A percentile compares a stretch with the other conserved stretches of the same genome.
These are phyloP conservation scores for Ornithoptera priamus DNA, from an alignment of 2,888 invertebrate genomes.

Conservation along the genomic window DNA sequence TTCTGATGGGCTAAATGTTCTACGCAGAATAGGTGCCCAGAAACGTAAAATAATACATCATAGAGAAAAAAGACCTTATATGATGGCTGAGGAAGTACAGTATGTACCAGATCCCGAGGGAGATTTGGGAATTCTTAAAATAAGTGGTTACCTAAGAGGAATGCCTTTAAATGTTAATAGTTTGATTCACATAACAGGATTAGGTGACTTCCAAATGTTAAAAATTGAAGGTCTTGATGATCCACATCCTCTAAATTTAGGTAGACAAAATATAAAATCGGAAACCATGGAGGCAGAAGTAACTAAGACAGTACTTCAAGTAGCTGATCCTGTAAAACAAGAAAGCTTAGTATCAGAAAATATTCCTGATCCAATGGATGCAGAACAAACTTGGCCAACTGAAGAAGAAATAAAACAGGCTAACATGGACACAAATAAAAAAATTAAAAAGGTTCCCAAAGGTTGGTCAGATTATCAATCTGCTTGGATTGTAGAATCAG, in stretches of 20 bases:
- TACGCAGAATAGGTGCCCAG: slow-evolving; percentile 87
- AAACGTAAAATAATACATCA: slow-evolving; percentile 86
- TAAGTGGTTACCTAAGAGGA: slow-evolving; percentile 94
- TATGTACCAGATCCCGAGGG: slow-evolving; percentile 76
- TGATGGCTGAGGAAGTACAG: slow-evolving; percentile 90
- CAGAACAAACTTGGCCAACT: slow-evolving; percentile 98
- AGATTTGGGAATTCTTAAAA: slow-evolving; percentile 84
- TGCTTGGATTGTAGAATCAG: slow-evolving; percentile 92
- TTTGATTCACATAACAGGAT: slow-evolving; percentile 93
- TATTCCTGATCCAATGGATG: slow-evolving; percentile 93
- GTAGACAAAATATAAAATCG: slow-evolving; percentile 69
- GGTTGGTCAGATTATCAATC: slow-evolving; percentile 99
- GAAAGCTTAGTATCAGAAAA: slow-evolving; percentile 89
- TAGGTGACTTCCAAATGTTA: slow-evolving; percentile 95
- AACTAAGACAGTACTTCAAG: slow-evolving; percentile 73
- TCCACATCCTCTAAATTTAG: slow-evolving; percentile 82
- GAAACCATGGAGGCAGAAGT: slow-evolving; percentile 67
- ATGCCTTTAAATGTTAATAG: slow-evolving; percentile 91
- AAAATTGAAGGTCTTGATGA: slow-evolving; percentile 87
- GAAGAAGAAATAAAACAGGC: slow-evolving; percentile 92
- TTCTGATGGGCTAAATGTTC: slow-evolving; percentile 85
- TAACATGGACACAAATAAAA: slow-evolving; percentile 82
- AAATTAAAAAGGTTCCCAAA: slow-evolving; percentile 92
- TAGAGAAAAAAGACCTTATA: slow-evolving; percentile 89
- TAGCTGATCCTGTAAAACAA: slow-evolving; percentile 84